Conservation (phyloP, 2,797 vertebrate species). For the Lithobates pipiens region DNA sequence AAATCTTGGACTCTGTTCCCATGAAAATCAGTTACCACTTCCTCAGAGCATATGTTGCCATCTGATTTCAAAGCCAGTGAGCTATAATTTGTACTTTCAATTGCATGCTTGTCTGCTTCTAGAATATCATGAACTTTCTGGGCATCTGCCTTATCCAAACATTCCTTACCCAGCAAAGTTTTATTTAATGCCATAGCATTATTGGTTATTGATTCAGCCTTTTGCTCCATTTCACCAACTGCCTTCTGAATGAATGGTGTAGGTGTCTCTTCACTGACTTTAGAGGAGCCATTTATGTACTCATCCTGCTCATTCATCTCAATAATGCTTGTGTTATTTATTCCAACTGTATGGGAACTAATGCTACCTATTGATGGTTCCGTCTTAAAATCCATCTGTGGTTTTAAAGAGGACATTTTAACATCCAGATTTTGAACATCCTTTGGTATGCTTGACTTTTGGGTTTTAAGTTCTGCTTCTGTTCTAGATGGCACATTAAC, state of each 20-base stretch:
- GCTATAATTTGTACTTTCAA: neutral
- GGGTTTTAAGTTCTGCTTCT: constrained; percentile 67
- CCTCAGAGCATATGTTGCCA: neutral
- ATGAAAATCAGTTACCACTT: neutral
- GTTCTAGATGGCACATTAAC: neutral
- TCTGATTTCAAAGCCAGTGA: neutral
- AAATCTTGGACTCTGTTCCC: neutral
- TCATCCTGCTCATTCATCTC: neutral
- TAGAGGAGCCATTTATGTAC: constrained; percentile 8
- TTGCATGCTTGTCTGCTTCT: neutral
- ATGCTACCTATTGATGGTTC: neutral
- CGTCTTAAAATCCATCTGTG: neutral
- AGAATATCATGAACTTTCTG: neutral
- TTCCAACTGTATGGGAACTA: neutral
- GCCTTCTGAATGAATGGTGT: neutral
- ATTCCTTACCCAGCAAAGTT: accelerated
- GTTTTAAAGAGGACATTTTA: neutral
- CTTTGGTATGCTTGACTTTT: neutral
- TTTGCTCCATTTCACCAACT: neutral
- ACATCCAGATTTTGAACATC: neutral
- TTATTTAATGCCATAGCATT: neutral
- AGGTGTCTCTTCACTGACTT: neutral
- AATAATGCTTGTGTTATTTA: neutral
- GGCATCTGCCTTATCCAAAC: neutral
- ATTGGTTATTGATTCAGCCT: neutral